Percentiles rank a stretch among this genome's conserved stretches.
phyloP scores from a whole-genome alignment of 2,888 invertebrate genomes.

The Clepsis dumicolana region DNA sequence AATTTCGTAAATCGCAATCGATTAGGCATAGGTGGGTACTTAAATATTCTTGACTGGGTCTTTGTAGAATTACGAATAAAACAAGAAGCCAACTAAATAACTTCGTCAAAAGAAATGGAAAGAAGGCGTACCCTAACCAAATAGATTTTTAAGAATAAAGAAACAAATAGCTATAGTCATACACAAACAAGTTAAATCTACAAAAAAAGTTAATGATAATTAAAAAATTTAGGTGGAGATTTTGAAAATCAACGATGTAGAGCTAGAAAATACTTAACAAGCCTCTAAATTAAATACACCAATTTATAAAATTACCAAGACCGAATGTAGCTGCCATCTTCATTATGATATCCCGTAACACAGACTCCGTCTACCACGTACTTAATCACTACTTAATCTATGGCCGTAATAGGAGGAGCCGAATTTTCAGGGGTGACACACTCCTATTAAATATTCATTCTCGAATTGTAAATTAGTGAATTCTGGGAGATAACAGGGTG shows the following conservation, averaged over 20 bases:
- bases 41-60: neutral
- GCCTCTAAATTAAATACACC: neutral
- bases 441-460: slow-evolving; percentile 79
- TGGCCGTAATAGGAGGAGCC: slow-evolving; percentile 54
- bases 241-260: no score
- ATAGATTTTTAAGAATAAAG: neutral
- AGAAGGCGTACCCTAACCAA: neutral
- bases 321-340: neutral
- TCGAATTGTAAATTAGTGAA: slow-evolving; percentile 79
- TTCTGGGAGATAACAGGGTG: slow-evolving; percentile 65
- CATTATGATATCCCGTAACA: neutral
- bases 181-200: neutral
- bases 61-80: neutral
- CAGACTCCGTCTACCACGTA: slow-evolving; percentile 11
- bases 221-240: no score
- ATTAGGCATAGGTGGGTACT: no score
- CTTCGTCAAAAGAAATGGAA: neutral
- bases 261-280: neutral
- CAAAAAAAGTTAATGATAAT: neutral
- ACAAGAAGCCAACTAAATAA: neutral
- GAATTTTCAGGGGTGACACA: slow-evolving; percentile 78
- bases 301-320: neutral
- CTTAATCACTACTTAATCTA: slow-evolving; percentile 39
- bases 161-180: neutral
- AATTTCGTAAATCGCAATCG: no score